phyloP scores from a whole-genome alignment of 2,888 invertebrate species.

The Dascillus cervinus region DNA sequence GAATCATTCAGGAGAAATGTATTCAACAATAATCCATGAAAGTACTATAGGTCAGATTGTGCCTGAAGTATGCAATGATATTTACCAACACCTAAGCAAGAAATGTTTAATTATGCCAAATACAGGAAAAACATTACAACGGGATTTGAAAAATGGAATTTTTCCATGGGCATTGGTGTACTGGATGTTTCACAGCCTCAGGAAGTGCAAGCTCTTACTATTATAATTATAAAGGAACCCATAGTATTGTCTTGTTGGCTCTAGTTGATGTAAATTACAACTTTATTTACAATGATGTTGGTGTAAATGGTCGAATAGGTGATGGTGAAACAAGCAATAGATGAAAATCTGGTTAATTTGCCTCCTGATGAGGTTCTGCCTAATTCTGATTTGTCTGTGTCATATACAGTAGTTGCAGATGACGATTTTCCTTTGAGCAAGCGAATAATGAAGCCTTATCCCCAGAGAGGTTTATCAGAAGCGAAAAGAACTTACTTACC shows the following conservation, averaged over 20 bases:
- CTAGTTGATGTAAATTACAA: conserved; percentile 20
- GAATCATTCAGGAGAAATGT: no score
- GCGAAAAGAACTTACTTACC: conserved; percentile 24
- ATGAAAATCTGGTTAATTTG: neutral
- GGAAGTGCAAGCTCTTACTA: conserved; percentile 17
- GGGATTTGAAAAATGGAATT: no score
- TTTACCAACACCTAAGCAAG: no score
- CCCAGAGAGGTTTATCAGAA: conserved; percentile 19
- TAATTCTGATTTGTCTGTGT: neutral
- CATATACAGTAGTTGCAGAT: conserved; percentile 24
- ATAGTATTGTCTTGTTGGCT: conserved; percentile 22
- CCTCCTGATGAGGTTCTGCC: neutral
- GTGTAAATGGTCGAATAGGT: conserved; percentile 19
- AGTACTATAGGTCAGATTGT: no score
- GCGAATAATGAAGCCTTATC: conserved; percentile 25
- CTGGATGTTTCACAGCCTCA: conserved; percentile 18
- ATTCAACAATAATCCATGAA: no score
- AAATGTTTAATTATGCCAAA: no score
- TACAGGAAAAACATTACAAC: no score
- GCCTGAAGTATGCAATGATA: no score
- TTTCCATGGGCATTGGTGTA: conserved; percentile 21
- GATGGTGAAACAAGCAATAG: conserved; percentile 15
- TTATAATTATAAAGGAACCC: conserved; percentile 21
- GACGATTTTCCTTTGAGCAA: conserved; percentile 25
- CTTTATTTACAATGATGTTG: conserved; percentile 23